Percentiles rank a stretch among this genome's conserved stretches.
These are phyloP conservation scores for Andrena bicolor DNA, from an alignment of 2,888 invertebrate species.

Conservation along the genomic window DNA sequence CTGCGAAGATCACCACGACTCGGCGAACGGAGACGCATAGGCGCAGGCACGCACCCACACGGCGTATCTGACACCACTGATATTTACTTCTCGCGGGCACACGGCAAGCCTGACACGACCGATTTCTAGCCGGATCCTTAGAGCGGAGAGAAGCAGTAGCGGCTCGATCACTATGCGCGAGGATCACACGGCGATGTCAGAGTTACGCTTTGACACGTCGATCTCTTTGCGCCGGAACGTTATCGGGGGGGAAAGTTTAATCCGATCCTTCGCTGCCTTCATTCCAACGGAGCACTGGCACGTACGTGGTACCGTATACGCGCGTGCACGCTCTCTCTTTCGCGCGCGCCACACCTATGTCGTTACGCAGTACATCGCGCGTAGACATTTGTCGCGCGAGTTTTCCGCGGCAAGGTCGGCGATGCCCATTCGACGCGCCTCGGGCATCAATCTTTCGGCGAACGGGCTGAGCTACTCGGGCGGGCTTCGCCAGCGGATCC, in stretches of 20 bases:
- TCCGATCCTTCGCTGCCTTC: conserved; percentile 48
- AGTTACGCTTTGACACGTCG: not conserved
- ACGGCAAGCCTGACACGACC: not conserved
- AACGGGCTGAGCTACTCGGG: not conserved
- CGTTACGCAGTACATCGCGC: conserved; percentile 61
- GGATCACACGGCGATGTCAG: not conserved
- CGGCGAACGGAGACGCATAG: conserved; percentile 69
- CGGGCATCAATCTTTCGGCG: conserved; percentile 21
- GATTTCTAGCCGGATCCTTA: conserved; percentile 12
- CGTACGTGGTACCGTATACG: conserved; percentile 31
- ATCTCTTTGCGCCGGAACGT: conserved; percentile 15
- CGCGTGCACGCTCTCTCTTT: conserved; percentile 60
- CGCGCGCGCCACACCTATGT: conserved; percentile 69
- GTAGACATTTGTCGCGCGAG: conserved; percentile 55
- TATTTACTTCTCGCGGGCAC: conserved; percentile 38
- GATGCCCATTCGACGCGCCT: conserved; percentile 15
- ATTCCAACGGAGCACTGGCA: conserved; percentile 45
- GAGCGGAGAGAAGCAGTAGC: not conserved
- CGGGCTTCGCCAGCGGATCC: not conserved
- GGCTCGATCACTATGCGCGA: not conserved
- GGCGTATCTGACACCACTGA: conserved; percentile 31
- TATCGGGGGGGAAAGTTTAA: conserved; percentile 50
- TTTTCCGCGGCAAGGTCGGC: not conserved
- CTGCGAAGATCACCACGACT: conserved; percentile 65
- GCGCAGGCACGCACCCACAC: conserved; percentile 60